Conservation (phyloP, 64 coral and sea anemone genomes). For the Actinia tenebrosa region DNA sequence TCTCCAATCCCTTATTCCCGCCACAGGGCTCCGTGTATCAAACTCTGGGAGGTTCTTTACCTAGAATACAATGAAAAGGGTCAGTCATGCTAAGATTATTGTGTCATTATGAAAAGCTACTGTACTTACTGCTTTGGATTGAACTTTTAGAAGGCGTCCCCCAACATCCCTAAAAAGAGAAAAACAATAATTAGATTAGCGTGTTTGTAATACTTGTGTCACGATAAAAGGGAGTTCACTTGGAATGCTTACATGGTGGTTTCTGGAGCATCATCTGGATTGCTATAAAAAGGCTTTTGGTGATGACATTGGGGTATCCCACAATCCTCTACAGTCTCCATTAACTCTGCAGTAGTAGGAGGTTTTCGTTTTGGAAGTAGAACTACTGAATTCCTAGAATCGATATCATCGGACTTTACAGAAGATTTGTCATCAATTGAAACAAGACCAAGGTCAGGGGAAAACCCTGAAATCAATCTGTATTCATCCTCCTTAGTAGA, state of each 20-base stretch:
- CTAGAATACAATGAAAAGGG: slow-evolving; percentile 2
- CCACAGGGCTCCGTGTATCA: slow-evolving; percentile 49
- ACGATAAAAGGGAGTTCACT: too few relatives aligned
- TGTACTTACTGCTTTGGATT: slow-evolving; percentile 51
- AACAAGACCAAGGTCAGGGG: neutral
- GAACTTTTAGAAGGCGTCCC: slow-evolving; percentile 61
- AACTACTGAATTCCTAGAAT: neutral
- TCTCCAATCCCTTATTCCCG: slow-evolving; percentile 64
- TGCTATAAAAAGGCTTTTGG: slow-evolving; percentile 81
- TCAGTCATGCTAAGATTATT: neutral
- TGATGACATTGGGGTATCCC: slow-evolving; percentile 73
- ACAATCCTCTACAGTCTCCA: slow-evolving; percentile 47
- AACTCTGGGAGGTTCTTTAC: slow-evolving; percentile 65
- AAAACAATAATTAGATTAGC: neutral
- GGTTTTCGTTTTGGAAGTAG: neutral
- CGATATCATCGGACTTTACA: neutral
- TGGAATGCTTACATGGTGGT: slow-evolving; percentile 36
- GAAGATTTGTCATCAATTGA: neutral
- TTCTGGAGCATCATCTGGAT: slow-evolving; percentile 85
- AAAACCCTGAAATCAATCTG: neutral
- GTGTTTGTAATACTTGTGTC: too few relatives aligned
- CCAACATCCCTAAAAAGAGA: slow-evolving; percentile 59
- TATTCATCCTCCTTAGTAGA: neutral
- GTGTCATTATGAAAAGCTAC: too few relatives aligned
- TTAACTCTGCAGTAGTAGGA: slow-evolving; percentile 15